Evolutionary conservation across 1,140 invertebrate genomes (phyloP).

Genomic region (Charaxes varanes): DNA sequence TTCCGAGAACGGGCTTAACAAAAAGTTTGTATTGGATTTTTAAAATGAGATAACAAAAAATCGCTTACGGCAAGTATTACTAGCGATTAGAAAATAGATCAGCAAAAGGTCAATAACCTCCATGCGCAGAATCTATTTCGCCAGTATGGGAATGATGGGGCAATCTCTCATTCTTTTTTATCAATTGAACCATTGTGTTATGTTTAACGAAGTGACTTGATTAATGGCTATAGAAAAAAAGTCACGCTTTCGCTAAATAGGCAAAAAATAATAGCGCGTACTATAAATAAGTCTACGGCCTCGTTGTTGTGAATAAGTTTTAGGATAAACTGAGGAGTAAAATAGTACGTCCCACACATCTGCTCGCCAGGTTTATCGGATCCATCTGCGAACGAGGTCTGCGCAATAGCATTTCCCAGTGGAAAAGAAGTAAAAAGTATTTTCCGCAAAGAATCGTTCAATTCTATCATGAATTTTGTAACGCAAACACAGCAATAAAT

Average conservation of each 20-base stretch:
- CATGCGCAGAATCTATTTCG: constrained; percentile 17
- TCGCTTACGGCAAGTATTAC: constrained; percentile 26
- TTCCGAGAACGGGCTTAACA: no score
- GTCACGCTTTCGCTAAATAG: constrained; percentile 13
- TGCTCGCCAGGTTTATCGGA: neutral
- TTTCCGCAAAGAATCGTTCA: no score
- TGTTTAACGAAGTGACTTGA: constrained; percentile 21
- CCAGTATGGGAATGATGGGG: constrained; percentile 20
- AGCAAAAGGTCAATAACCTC: constrained; percentile 20
- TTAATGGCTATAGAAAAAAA: constrained; percentile 18
- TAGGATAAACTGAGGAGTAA: no score
- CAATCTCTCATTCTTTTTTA: constrained; percentile 24
- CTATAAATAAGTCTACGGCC: no score
- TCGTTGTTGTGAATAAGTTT: no score
- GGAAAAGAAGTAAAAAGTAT: no score
- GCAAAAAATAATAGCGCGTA: no score
- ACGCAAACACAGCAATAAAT: constrained; percentile 9
- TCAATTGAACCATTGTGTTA: constrained; percentile 20
- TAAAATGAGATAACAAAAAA: constrained; percentile 17
- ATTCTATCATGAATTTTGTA: constrained; percentile 9
- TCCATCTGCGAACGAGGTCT: no score
- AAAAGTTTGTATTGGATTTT: no score
- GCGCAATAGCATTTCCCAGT: constrained; percentile 1
- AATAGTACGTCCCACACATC: neutral
- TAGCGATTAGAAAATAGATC: constrained; percentile 29